Conservation (phyloP, 2,888 invertebrate genomes). For the Quadriops clusia region DNA sequence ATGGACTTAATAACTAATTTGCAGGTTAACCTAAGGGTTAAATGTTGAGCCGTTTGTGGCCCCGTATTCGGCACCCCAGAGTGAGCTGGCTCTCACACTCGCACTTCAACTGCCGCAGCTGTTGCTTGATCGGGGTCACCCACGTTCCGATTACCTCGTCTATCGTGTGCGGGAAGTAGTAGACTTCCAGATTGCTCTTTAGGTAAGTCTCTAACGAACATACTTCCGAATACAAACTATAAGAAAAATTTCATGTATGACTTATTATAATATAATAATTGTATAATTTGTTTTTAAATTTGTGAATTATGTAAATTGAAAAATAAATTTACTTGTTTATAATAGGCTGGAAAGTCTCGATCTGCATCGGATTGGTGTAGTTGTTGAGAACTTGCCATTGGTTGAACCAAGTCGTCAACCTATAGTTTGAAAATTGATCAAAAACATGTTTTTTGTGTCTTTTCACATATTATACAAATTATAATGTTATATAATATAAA, state of each 20-base stretch:
- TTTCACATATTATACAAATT: conserved; percentile 2
- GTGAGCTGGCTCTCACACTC: conserved; percentile 42
- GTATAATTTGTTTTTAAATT: not conserved
- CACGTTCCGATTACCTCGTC: conserved; percentile 51
- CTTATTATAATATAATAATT: no score
- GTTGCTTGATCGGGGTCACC: conserved; percentile 41
- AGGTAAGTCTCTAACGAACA: conserved; percentile 42
- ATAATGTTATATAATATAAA: no score
- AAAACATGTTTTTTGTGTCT: conserved; percentile 2
- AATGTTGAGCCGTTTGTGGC: conserved; percentile 28
- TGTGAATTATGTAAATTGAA: no score
- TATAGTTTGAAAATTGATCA: conserved; percentile 30
- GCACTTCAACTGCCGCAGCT: conserved; percentile 39
- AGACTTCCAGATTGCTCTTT: conserved; percentile 38
- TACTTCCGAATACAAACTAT: conserved; percentile 42
- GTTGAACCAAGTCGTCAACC: conserved; percentile 58
- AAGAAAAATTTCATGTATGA: conserved; percentile 14
- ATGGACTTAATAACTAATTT: no score
- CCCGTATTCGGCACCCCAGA: conserved; percentile 35
- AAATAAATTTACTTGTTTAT: conserved; percentile 45
- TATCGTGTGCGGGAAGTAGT: conserved; percentile 46
- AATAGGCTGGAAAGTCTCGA: conserved; percentile 44
- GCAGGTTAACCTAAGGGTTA: no score
- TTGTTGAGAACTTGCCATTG: conserved; percentile 56
- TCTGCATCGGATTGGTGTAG: conserved; percentile 53